A percentile compares a stretch with the other conserved stretches of the same genome.
These are phyloP conservation scores for Pampus argenteus DNA, from an alignment of 2,797 vertebrate genomes.

Conservation along the genomic window DNA sequence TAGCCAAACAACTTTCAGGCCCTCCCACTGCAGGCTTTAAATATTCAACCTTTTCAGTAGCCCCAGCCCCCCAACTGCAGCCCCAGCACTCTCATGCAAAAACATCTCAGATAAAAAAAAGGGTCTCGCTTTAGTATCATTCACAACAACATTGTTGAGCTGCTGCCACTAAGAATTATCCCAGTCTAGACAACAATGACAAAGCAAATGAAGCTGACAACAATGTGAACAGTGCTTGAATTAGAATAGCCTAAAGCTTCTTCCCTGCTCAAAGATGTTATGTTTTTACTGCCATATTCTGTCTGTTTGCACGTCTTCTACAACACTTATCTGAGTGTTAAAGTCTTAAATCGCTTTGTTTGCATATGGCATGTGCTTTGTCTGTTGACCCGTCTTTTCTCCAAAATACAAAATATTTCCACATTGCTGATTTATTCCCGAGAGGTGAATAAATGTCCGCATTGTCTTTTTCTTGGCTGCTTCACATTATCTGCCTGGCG, in stretches of 20 bases:
- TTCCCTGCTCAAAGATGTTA: not conserved
- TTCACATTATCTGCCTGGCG: too few relatives aligned
- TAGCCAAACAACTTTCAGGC: conserved; percentile 15
- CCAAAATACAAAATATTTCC: too few relatives aligned
- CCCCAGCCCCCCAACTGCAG: conserved; percentile 13
- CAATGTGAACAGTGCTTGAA: not conserved
- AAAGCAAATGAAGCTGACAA: not conserved
- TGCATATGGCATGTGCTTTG: too few relatives aligned
- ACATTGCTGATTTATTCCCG: too few relatives aligned
- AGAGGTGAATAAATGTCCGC: too few relatives aligned
- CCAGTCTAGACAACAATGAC: conserved; percentile 18
- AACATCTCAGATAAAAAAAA: not conserved
- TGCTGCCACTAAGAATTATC: conserved; percentile 20
- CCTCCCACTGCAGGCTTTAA: conserved; percentile 21
- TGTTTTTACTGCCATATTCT: not conserved
- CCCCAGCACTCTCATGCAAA: conserved; percentile 18
- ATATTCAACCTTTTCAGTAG: conserved; percentile 36
- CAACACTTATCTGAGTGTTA: not conserved
- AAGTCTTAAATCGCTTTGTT: not conserved
- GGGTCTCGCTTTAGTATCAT: not conserved
- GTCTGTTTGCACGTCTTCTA: not conserved
- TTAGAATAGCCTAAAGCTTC: not conserved
- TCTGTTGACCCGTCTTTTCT: too few relatives aligned
- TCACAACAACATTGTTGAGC: conserved; percentile 12
- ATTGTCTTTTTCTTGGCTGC: too few relatives aligned